These are phyloP conservation scores for Diprion similis DNA, from an alignment of 1,140 invertebrate genomes.

Conservation along the genomic window DNA sequence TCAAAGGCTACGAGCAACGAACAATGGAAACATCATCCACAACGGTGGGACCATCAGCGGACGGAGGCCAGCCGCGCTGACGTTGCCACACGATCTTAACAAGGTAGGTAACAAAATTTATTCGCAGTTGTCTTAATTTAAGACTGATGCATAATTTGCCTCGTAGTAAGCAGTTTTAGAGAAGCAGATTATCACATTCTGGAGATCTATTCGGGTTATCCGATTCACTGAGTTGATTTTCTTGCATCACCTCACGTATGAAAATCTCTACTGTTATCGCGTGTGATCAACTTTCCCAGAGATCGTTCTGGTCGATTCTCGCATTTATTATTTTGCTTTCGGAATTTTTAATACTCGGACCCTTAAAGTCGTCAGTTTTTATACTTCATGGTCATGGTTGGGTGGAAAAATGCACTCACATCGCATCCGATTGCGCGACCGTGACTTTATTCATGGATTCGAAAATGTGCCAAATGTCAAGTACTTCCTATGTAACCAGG, in stretches of 20 bases:
- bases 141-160: not conserved
- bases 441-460: not conserved
- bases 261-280: not conserved
- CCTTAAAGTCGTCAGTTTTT: too few species aligned
- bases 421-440: not conserved
- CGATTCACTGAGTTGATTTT: constrained; percentile 4
- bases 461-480: not conserved
- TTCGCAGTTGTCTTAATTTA: not conserved
- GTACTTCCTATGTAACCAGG: not conserved
- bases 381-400: not conserved
- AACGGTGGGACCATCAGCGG: constrained; percentile 80
- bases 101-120: constrained; percentile 36
- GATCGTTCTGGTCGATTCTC: not conserved
- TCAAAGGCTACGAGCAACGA: constrained; percentile 71
- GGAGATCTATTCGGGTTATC: not conserved
- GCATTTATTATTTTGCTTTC: constrained; percentile 5
- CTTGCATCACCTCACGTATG: not conserved
- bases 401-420: not conserved
- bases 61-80: constrained; percentile 52
- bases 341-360: constrained; percentile 1
- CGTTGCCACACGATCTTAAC: constrained; percentile 46
- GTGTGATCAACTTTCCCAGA: not conserved
- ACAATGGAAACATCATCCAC: constrained; percentile 81
- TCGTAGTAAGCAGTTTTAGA: not conserved
- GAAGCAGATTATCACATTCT: not conserved